Conservation (phyloP, 2,797 vertebrate genomes). For the Falco novaeseelandiae region DNA sequence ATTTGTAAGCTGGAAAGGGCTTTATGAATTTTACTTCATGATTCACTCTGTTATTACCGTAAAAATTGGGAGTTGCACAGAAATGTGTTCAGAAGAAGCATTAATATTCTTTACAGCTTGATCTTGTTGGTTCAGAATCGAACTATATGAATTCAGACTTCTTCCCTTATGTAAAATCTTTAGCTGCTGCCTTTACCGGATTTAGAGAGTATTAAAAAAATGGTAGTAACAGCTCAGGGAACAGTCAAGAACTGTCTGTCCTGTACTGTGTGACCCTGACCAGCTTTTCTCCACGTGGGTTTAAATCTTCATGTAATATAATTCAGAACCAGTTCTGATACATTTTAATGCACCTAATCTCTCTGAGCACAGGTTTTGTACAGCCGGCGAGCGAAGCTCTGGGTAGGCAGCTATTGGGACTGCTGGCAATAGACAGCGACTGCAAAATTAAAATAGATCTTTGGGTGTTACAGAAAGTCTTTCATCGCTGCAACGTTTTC, state of each 20-base stretch:
- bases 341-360: conserved; percentile 76
- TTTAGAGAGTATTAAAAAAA: conserved; percentile 78
- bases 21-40: conserved; percentile 67
- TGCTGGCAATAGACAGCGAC: conserved; percentile 54
- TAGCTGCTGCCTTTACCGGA: conserved; percentile 69
- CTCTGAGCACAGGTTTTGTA: conserved; percentile 52
- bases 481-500: conserved; percentile 46
- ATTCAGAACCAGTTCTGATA: conserved; percentile 67
- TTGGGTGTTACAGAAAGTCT: conserved; percentile 62
- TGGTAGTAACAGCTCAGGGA: conserved; percentile 64
- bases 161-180: conserved; percentile 67
- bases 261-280: conserved; percentile 67
- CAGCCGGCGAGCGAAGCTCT: background rate
- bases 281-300: conserved; percentile 59
- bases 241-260: conserved; percentile 61
- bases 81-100: conserved; percentile 61
- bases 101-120: conserved; percentile 77
- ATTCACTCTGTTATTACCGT: conserved; percentile 73
- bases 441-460: conserved; percentile 70
- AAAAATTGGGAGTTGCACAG: conserved; percentile 63
- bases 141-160: conserved; percentile 59
- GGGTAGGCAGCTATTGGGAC: conserved; percentile 46
- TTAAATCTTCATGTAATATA: conserved; percentile 72
- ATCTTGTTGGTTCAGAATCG: conserved; percentile 70
- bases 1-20: conserved; percentile 45